Conservation (phyloP, 2,113 vertebrate species). For the Poicephalus meyeri region DNA sequence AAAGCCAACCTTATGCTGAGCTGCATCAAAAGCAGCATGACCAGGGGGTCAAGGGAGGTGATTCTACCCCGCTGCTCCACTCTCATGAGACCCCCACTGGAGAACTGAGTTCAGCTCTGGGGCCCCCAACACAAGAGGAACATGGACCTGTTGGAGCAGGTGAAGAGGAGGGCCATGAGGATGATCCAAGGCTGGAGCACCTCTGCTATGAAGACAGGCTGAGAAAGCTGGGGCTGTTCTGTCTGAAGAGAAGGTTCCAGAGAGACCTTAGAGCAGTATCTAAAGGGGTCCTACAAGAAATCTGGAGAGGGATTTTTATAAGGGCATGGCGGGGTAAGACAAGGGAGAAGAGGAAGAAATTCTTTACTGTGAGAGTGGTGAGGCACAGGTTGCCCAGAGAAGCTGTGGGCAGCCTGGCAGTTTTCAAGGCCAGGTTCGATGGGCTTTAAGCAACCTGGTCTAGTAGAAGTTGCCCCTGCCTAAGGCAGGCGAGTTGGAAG, state of each 20-base stretch:
- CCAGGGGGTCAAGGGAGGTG: neutral
- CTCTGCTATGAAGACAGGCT: neutral
- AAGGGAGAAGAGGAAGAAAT: neutral
- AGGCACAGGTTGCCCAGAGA: neutral
- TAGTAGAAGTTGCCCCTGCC: neutral
- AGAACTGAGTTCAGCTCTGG: neutral
- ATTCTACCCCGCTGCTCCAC: neutral
- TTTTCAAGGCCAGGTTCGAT: neutral
- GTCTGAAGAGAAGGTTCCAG: neutral
- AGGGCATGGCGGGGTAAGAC: neutral
- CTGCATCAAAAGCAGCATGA: neutral
- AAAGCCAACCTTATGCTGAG: neutral
- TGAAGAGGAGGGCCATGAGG: neutral
- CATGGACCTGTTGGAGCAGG: neutral
- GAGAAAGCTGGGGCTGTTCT: neutral
- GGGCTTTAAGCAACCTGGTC: neutral
- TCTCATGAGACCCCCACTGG: neutral
- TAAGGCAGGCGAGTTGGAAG: neutral
- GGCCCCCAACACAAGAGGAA: neutral
- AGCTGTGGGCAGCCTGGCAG: neutral
- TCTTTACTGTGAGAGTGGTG: neutral
- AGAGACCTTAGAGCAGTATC: neutral
- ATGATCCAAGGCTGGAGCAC: neutral
- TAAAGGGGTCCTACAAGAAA: neutral
- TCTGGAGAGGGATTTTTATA: neutral